Base-by-base conservation (phyloP, 2,888 invertebrate species). In the Spilarctia lutea region DNA sequence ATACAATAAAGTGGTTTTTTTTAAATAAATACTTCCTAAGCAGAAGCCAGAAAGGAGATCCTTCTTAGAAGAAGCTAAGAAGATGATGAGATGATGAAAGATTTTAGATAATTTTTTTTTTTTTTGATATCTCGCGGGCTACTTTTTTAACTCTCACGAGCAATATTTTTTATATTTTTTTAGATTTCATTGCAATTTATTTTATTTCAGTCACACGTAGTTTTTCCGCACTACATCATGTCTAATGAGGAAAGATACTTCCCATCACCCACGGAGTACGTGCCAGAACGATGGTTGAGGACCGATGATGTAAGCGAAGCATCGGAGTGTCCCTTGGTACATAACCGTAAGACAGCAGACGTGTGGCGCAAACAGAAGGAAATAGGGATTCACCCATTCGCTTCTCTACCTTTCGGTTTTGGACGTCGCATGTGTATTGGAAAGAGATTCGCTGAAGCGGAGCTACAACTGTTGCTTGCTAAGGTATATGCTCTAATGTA, bases 221-320 rank as follows among this genome's bases (percentile, higher is more conserved):
- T 98, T 81, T 97, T 98, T 86, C 98, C 98, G 73, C 98, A 98
- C 91, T 97, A 98, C 91, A 97, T 98, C 35, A 96, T 98, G 81
- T 97, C 98, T 73, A 97, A 98, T 90, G 97, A 96, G 85, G 96
- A 97, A 75, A 95, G 97, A 86, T 98, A 98, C 91, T 97, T 98
- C 85, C 96, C 97, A 3, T 96, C 97, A 71, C 98, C 98, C 11
- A 93, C 97, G 71, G 94, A 96, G 77, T 98, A 97, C 89, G 90
- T 97, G 67, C 98, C 98, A 0, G 98, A 98, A 89, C 95, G 98
- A 81, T 98, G 98, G 98, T 88, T 98, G 70, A 96, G 98, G 86
- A 94, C 96, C 60, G 85, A 82, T 70, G 92, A 93, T 45, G 75
- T 81, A 52, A 73, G 70, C 65, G 86, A 83, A 67, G 78, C 80